Evolutionary conservation across 2,797 vertebrate genomes (phyloP).

Genomic region (Tenualosa ilisha): DNA sequence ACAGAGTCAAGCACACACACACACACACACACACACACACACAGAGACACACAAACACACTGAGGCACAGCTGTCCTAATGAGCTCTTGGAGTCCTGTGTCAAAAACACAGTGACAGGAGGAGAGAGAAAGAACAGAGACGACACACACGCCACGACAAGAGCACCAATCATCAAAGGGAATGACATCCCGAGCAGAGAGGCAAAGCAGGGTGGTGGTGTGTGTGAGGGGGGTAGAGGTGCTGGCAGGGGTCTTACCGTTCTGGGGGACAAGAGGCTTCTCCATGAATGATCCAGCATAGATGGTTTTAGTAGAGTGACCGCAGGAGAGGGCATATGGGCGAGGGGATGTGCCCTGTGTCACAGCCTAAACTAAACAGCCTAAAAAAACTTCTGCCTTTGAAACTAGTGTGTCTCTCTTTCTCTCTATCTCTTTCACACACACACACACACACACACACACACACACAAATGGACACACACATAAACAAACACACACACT

Average conservation of each 20-base stretch:
- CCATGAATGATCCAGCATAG: slow-evolving; percentile 5
- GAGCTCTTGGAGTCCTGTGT: not conserved
- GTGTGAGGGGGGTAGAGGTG: not conserved
- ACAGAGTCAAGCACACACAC: not conserved
- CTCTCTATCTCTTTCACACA: too few species aligned
- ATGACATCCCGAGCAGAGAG: not conserved
- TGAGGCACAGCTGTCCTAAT: not conserved
- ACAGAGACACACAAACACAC: not conserved
- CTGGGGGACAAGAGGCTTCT: not conserved
- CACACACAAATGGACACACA: not conserved
- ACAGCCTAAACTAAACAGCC: not conserved
- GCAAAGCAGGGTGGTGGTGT: not conserved
- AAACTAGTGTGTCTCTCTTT: not conserved
- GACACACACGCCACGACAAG: not conserved
- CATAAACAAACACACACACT: not conserved
- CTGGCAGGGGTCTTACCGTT: not conserved
- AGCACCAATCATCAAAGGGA: not conserved
- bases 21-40: not conserved
- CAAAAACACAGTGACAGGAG: not conserved
- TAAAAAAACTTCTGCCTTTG: slow-evolving; percentile 17
- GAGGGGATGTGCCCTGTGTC: slow-evolving; percentile 2
- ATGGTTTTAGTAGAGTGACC: not conserved
- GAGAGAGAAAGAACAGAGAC: not conserved
- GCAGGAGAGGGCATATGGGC: not conserved
- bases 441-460: not conserved